These are phyloP conservation scores for Meiosimyza decipiens DNA, from an alignment of 2,888 invertebrate genomes.

Conservation along the genomic window DNA sequence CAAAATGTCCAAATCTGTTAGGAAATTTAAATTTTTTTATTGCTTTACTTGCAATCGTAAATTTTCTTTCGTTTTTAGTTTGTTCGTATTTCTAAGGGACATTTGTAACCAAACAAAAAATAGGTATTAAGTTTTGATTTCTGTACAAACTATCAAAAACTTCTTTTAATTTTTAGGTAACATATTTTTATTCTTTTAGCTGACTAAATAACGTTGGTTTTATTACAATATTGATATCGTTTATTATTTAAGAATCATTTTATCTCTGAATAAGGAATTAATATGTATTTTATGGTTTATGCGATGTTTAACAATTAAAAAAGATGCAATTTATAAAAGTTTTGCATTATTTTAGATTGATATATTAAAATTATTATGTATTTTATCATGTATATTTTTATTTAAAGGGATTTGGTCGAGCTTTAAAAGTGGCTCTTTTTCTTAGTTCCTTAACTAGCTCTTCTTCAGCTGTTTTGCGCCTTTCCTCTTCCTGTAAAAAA, in stretches of 20 bases:
- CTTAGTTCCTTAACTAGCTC: constrained; percentile 58
- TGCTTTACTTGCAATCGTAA: too few species aligned
- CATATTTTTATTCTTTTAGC: background rate
- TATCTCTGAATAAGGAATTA: too few species aligned
- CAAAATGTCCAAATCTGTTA: too few species aligned
- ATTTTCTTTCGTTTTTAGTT: too few species aligned
- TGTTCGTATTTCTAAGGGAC: too few species aligned
- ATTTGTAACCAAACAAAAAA: too few species aligned
- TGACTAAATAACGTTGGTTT: background rate
- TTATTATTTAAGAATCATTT: too few species aligned
- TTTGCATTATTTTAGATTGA: background rate
- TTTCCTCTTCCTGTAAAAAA: constrained; percentile 59
- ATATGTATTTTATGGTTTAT: background rate
- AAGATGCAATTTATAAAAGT: background rate
- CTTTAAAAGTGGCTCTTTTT: constrained; percentile 62
- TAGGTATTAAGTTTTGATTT: too few species aligned
- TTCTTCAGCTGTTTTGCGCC: constrained; percentile 58
- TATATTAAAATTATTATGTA: constrained; percentile 10
- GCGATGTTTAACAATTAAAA: background rate
- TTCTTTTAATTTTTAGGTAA: background rate
- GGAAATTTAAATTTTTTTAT: too few species aligned
- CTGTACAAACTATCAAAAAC: too few species aligned
- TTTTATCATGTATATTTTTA: constrained; percentile 45
- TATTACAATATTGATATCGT: background rate
- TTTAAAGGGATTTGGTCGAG: constrained; percentile 66